Evolutionary conservation across 2,797 vertebrate species (phyloP).

Genomic region (Enteromius fasciolatus): DNA sequence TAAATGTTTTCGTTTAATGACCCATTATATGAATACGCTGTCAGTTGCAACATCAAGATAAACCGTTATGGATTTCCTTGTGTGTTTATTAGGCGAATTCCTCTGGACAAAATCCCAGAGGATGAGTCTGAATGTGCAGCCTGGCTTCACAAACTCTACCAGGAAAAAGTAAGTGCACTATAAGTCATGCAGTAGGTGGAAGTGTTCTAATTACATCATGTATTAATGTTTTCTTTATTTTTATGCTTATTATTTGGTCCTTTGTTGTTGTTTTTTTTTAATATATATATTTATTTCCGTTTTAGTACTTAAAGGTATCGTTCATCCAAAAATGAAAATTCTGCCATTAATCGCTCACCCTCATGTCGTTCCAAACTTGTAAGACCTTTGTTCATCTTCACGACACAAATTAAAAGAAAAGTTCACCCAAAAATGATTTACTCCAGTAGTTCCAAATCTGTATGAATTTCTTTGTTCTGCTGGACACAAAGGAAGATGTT

Average conservation of each 20-base stretch:
- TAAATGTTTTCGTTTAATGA: not conserved
- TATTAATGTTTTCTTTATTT: not conserved
- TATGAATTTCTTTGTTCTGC: too few species aligned
- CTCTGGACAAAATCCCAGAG: constrained; percentile 88
- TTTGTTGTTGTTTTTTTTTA: too few species aligned
- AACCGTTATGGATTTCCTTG: not conserved
- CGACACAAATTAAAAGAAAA: too few species aligned
- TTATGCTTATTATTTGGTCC: not conserved
- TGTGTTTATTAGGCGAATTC: constrained; percentile 84
- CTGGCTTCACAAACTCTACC: constrained; percentile 96
- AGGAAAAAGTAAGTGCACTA: constrained; percentile 87
- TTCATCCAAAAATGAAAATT: too few species aligned
- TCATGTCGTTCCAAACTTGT: too few species aligned
- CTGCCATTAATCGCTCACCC: too few species aligned
- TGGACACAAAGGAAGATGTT: too few species aligned
- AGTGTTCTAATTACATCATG: not conserved
- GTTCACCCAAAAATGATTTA: too few species aligned
- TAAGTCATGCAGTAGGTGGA: not conserved
- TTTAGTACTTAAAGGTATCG: too few species aligned
- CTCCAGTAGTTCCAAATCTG: too few species aligned
- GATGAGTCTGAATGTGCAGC: constrained; percentile 85
- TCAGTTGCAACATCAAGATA: not conserved
- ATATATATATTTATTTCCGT: not conserved
- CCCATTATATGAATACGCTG: not conserved
- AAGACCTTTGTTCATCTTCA: too few species aligned